A percentile compares a stretch with the other conserved stretches of the same genome.
Evolutionary conservation across 2,113 vertebrate genomes (phyloP).

Genomic region (Brachypodius melanocephalos): DNA sequence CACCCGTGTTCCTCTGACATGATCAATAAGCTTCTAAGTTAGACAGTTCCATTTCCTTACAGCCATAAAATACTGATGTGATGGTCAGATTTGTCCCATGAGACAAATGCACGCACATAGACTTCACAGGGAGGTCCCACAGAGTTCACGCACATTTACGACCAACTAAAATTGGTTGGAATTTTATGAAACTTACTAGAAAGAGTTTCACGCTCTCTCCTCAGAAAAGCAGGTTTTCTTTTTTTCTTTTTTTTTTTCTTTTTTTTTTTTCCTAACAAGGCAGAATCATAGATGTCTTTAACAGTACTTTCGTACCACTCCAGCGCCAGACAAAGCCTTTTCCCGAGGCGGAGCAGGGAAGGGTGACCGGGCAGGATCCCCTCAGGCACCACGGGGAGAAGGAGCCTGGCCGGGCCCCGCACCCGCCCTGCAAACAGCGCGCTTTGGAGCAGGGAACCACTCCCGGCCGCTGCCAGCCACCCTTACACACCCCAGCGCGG

Average conservation of each 20-base stretch:
- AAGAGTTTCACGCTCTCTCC: rapidly evolving
- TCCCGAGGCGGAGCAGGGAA: rapidly evolving
- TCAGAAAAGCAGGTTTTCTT: rapidly evolving
- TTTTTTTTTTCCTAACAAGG: neutral
- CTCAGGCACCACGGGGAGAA: rapidly evolving
- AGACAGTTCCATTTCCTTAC: neutral
- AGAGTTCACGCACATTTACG: neutral
- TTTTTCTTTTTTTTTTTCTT: neutral
- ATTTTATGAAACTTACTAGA: neutral
- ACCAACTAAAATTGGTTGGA: neutral
- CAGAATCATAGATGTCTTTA: rapidly evolving
- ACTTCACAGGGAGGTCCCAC: neutral
- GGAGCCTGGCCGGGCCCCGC: neutral
- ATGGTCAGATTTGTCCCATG: neutral
- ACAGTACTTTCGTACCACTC: rapidly evolving
- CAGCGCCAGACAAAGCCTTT: neutral
- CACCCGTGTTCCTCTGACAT: neutral
- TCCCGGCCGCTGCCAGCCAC: rapidly evolving
- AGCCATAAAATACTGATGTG: neutral
- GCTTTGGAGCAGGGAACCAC: rapidly evolving
- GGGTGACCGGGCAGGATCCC: neutral
- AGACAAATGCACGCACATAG: rapidly evolving
- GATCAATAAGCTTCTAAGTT: rapidly evolving
- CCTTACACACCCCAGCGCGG: rapidly evolving
- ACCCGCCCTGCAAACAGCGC: rapidly evolving